Percentiles rank a stretch among this genome's conserved stretches.
Evolutionary conservation across 1,140 invertebrate genomes (phyloP).

Genomic region (Drepana arcuata): DNA sequence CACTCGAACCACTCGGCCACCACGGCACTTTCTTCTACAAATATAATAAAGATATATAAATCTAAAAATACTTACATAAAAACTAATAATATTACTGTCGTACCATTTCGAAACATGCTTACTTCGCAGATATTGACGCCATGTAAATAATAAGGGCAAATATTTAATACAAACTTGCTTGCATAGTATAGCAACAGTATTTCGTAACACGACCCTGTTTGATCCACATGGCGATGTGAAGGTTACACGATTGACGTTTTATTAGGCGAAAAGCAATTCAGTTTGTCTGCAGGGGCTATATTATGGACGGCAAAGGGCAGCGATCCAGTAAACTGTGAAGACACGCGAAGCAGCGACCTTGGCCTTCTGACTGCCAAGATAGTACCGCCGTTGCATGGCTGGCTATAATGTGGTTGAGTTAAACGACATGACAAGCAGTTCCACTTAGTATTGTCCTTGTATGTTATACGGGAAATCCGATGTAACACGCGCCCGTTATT

Average conservation of each 20-base stretch:
- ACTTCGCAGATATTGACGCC: neutral
- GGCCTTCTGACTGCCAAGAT: constrained; percentile 41
- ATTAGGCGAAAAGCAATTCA: constrained; percentile 5
- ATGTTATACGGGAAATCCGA: no score
- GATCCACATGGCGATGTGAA: neutral
- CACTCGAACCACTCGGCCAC: no score
- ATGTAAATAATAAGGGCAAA: neutral
- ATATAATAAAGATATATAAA: no score
- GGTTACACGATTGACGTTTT: constrained; percentile 11
- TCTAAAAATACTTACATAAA: neutral
- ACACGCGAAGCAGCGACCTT: constrained; percentile 46
- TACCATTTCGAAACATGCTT: neutral
- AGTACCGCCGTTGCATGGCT: constrained; percentile 27
- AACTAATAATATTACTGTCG: neutral
- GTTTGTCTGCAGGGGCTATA: constrained; percentile 6
- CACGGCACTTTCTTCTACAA: no score
- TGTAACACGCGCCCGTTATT: no score
- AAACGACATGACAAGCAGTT: constrained; percentile 12
- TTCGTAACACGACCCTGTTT: constrained; percentile 4
- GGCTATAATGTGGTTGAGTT: constrained; percentile 20
- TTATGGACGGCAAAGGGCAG: constrained; percentile 32
- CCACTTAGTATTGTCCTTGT: no score
- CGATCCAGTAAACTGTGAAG: constrained; percentile 26
- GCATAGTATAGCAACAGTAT: neutral
- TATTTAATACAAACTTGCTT: neutral